Evolutionary conservation across 2,888 invertebrate species (phyloP).

Genomic region (Selenia dentaria): DNA sequence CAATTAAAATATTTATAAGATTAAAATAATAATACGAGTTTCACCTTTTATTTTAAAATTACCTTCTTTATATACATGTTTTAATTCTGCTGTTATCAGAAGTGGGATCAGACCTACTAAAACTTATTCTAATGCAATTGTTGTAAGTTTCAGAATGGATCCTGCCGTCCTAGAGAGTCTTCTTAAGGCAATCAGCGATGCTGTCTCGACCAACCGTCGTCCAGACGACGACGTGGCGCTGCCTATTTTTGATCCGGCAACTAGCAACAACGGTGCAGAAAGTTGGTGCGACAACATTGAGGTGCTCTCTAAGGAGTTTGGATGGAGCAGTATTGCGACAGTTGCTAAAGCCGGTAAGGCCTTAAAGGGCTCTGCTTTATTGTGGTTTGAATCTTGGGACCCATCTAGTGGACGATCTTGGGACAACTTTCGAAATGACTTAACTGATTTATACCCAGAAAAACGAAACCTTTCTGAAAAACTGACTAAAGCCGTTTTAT

Average conservation of each 20-base stretch:
- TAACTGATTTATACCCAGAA: neutral
- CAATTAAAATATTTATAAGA: too few species aligned
- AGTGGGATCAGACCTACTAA: too few species aligned
- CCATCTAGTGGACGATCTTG: conserved; percentile 2
- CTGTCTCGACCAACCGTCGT: neutral
- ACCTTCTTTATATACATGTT: too few species aligned
- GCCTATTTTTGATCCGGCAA: conserved; percentile 15
- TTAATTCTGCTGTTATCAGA: too few species aligned
- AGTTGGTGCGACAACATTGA: conserved; percentile 12
- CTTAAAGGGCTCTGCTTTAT: conserved; percentile 22
- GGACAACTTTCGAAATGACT: neutral
- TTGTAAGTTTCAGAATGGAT: conserved; percentile 15
- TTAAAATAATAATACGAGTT: too few species aligned
- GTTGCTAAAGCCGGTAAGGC: conserved; percentile 22
- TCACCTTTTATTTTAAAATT: too few species aligned
- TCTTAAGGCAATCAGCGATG: conserved; percentile 13
- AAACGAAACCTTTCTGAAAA: conserved; percentile 1
- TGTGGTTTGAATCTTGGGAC: conserved; percentile 15
- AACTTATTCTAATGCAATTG: too few species aligned
- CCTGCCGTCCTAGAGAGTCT: conserved; percentile 3
- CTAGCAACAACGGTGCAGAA: conserved; percentile 1
- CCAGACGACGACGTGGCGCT: conserved; percentile 17
- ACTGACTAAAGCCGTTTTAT: neutral
- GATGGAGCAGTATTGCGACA: conserved; percentile 19
- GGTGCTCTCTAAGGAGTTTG: conserved; percentile 5